A percentile compares a stretch with the other conserved stretches of the same genome.
Conservation (phyloP, 2,888 invertebrate species). For the Blera fallax region DNA sequence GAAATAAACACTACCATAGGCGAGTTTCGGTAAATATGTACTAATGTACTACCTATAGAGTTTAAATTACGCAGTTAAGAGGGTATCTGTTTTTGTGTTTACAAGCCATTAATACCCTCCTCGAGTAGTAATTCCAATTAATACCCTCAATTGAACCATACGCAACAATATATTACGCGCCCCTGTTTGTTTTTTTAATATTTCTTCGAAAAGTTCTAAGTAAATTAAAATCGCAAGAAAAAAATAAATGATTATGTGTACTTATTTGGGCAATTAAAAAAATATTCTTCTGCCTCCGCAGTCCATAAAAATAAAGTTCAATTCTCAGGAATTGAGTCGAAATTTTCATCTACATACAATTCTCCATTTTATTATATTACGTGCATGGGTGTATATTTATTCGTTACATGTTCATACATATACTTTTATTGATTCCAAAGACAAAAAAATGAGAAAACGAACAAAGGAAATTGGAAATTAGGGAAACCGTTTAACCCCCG, state of each 20-base stretch:
- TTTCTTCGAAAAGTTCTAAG: neutral
- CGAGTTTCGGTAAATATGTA: too few species aligned
- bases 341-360: neutral
- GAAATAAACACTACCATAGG: too few species aligned
- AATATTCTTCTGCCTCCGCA: neutral
- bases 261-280: neutral
- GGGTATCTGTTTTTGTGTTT: too few species aligned
- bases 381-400: neutral
- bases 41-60: too few species aligned
- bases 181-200: too few species aligned
- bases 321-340: neutral
- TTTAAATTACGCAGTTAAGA: too few species aligned
- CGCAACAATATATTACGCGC: too few species aligned
- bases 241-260: neutral
- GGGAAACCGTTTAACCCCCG: neutral
- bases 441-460: neutral
- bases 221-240: neutral
- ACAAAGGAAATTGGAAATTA: neutral
- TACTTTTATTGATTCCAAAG: neutral
- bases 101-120: too few species aligned
- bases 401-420: neutral
- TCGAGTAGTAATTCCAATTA: too few species aligned
- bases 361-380: neutral
- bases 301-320: conserved; percentile 4
- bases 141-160: too few species aligned